A percentile compares a stretch with the other conserved stretches of the same genome.
These are phyloP conservation scores for Calliopum simillimum DNA, from an alignment of 2,888 invertebrate genomes.

Conservation along the genomic window DNA sequence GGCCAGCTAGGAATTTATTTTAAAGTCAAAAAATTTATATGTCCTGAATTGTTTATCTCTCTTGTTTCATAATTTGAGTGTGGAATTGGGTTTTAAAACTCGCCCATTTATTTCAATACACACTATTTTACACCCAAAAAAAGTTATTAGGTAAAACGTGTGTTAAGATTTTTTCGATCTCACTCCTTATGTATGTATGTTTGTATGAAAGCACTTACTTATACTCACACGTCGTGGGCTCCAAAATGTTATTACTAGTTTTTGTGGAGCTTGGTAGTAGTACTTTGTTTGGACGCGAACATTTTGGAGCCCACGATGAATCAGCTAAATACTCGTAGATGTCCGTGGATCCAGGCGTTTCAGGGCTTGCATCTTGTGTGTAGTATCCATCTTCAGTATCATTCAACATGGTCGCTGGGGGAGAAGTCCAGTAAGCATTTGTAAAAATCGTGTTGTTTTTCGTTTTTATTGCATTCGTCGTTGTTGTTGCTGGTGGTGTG, in stretches of 20 bases:
- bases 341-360: constrained; percentile 68
- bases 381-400: constrained; percentile 61
- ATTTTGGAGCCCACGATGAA: constrained; percentile 82
- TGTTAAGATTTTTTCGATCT: no score
- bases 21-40: no score
- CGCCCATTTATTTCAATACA: no score
- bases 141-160: no score
- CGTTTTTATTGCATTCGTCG: constrained; percentile 42
- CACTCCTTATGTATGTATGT: no score
- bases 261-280: constrained; percentile 49
- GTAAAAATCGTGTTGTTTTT: constrained; percentile 43
- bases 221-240: constrained; percentile 64
- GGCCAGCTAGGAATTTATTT: no score
- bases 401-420: constrained; percentile 24
- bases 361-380: constrained; percentile 59
- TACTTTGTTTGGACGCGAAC: constrained; percentile 64
- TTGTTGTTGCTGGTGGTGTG: constrained; percentile 51
- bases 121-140: no score
- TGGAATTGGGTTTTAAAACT: no score
- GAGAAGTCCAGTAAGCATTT: constrained; percentile 34
- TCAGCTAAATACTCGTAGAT: constrained; percentile 74
- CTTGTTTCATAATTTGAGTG: no score
- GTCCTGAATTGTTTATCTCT: no score
- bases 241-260: constrained; percentile 58
- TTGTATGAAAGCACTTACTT: constrained; percentile 57